Evolutionary conservation across 2,113 vertebrate genomes (phyloP), one percentile per base, ranked within the genome.

Genomic region (Carassius gibelio): DNA sequence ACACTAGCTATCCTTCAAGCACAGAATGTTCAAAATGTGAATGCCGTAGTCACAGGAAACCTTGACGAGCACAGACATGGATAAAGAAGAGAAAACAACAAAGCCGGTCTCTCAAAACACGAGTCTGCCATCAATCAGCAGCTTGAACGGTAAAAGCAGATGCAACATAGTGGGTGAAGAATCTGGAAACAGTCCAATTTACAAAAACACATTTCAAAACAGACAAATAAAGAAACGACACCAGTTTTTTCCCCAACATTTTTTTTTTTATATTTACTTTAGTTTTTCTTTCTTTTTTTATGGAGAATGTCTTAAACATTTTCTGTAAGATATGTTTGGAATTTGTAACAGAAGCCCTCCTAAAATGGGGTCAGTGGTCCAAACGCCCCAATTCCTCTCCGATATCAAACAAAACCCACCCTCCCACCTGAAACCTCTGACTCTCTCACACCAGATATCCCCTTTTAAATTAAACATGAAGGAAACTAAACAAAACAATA

Each of bases 251-350:
- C 45, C 81, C 81, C 81, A 76, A 82, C 9, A n/a, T 79, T 75
- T 88, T 88, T 80, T 88, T 81, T 48, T 42, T 42, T 7, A 48
- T 48, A 42, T 83, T 81, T 68, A 83, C 89, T 89, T 88, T 76
- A 83, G 50, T 84, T 90, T 90, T 91, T 91, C 91, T 91, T 91
- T 52, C 45, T 45, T 83, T 89, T 91, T 94, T 91, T 91, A 92
- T 93, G 92, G 91, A 94, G 93, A 55, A 55, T 55, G 52, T 55
- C 52, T 42, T 42, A 90, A 90, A 92, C 83, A 74, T 87, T 91
- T 91, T 92, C 10, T 93, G 93, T 93, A 90, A 93, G 94, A 94
- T 94, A 94, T 93, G 94, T 92, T 92, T 91, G 68, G 87, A 92
- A 92, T 89, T 86, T 66, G 75, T 80, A 90, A 91, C 91, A 92